phyloP scores from a whole-genome alignment of 2,797 vertebrate genomes.

The Cottoperca gobio region DNA sequence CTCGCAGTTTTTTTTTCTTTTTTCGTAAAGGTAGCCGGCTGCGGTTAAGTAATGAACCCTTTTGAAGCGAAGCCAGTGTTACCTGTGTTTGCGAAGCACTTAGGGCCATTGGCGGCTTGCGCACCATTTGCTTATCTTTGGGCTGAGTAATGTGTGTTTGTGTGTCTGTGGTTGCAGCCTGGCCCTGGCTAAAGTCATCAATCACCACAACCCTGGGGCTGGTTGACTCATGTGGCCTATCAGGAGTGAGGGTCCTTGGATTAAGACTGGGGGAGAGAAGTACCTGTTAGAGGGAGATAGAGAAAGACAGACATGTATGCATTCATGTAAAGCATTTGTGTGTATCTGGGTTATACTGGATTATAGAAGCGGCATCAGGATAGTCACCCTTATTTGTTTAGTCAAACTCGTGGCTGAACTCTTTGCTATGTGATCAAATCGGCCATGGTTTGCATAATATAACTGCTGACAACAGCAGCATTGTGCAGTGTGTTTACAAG shows the following conservation, averaged over 20 bases:
- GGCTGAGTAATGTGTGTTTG: slow-evolving; percentile 81
- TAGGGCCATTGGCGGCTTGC: slow-evolving; percentile 70
- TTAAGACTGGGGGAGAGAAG: slow-evolving; percentile 24
- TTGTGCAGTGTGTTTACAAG: slow-evolving; percentile 42
- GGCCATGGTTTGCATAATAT: slow-evolving; percentile 54
- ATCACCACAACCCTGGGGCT: slow-evolving; percentile 72
- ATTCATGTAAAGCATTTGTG: slow-evolving; percentile 25
- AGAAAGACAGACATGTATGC: slow-evolving; percentile 5
- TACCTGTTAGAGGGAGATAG: slow-evolving; percentile 7
- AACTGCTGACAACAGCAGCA: slow-evolving; percentile 42
- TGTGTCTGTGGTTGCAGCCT: slow-evolving; percentile 78
- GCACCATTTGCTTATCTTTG: slow-evolving; percentile 83
- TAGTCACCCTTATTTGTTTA: slow-evolving; percentile 63
- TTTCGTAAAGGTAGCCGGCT: slow-evolving; percentile 17
- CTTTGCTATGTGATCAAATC: slow-evolving; percentile 38
- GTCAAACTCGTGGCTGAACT: slow-evolving; percentile 51
- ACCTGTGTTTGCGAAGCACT: slow-evolving; percentile 82
- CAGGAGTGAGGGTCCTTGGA: slow-evolving; percentile 47
- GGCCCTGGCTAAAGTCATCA: slow-evolving; percentile 75
- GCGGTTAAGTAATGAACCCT: slow-evolving; percentile 56
- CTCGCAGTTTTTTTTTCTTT: not conserved
- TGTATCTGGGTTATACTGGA: slow-evolving; percentile 22
- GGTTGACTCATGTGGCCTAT: slow-evolving; percentile 58
- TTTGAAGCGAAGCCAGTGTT: slow-evolving; percentile 65
- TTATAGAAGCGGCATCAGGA: slow-evolving; percentile 14